These are phyloP conservation scores for Cenopis cana DNA, from an alignment of 2,888 invertebrate species.

Conservation along the genomic window DNA sequence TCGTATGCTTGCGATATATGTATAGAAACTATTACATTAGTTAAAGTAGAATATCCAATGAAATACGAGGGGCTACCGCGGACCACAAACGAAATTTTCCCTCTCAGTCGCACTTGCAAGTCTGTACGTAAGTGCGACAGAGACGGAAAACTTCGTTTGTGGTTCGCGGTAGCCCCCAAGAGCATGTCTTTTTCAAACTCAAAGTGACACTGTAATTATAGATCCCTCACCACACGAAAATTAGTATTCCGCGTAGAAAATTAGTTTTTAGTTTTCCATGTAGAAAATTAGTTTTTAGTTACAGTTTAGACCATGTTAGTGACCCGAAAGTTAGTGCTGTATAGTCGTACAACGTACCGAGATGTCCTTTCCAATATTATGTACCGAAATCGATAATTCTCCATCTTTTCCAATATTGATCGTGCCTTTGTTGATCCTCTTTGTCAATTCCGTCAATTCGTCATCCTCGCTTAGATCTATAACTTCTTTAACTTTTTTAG, in stretches of 20 bases:
- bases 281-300: constrained; percentile 11
- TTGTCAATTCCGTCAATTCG: constrained; percentile 68
- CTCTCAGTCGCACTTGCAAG: too few species aligned
- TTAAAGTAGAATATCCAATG: too few species aligned
- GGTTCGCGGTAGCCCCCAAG: too few species aligned
- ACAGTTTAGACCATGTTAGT: constrained; percentile 34
- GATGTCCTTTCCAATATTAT: constrained; percentile 65
- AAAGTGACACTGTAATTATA: too few species aligned
- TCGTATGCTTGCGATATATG: too few species aligned
- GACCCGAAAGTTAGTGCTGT: constrained; percentile 40
- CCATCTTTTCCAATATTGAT: constrained; percentile 77
- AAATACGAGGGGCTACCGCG: too few species aligned
- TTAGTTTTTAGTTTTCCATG: constrained; percentile 7
- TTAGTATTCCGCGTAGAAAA: constrained; percentile 8
- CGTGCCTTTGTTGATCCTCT: constrained; percentile 71
- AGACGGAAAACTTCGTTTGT: too few species aligned
- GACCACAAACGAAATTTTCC: too few species aligned
- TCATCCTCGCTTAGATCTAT: constrained; percentile 78
- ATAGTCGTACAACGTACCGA: constrained; percentile 71
- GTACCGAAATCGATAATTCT: constrained; percentile 76
- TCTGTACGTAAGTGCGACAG: too few species aligned
- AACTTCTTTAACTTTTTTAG: constrained; percentile 74
- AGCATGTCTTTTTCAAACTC: too few species aligned
- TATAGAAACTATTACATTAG: too few species aligned
- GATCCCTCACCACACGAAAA: constrained; percentile 24